Evolutionary conservation across 2,113 vertebrate species (phyloP), one percentile per base, ranked within the genome.

Genomic region (Carettochelys insculpta): DNA sequence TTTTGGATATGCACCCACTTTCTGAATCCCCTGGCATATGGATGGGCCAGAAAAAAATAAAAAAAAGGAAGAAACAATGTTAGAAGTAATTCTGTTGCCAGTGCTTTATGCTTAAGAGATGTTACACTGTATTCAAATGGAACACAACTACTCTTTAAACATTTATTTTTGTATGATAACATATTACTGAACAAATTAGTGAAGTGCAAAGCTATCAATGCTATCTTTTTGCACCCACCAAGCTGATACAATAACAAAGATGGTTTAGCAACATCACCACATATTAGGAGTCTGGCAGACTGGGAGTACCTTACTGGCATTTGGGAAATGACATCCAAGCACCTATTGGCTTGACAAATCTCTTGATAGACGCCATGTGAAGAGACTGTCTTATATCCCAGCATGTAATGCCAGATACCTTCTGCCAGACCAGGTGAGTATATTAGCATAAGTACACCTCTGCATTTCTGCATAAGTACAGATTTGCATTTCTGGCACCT

Each of bases 61-160:
- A 29, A 73, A 27, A 41, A 71, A 38, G 41, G n/a, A 78, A 90
- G 31, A 86, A 93, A 80, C 6, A 11, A 65, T 9, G 38, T 16
- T 34, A 8, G 2, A 53, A 58, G n/a, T 0, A 29, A 25, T 38
- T 20, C 12, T 58, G 16, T 31, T 58, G 13, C 29, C 31, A 58
- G 56, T 58, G 5, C 29, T 58, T 9, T 45, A 4, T 53, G 5
- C 51, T 25, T 9, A 53, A 7, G 58, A 29, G 8, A 14, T 12
- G 38, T 53, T 77, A 52, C n/a, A 31, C 81, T 47, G 9, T 24
- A 38, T 51, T n/a, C 34, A 5, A 48, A 29, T 4, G 71, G 12
- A 77, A 77, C 25, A 29, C 7, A 45, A 77, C 77, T 51, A 4
- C 16, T 83, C 0, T 0, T 71, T 41, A 71, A 41, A 38, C 65